phyloP scores from a whole-genome alignment of 2,113 vertebrate species.

The Oxyruncus cristatus region DNA sequence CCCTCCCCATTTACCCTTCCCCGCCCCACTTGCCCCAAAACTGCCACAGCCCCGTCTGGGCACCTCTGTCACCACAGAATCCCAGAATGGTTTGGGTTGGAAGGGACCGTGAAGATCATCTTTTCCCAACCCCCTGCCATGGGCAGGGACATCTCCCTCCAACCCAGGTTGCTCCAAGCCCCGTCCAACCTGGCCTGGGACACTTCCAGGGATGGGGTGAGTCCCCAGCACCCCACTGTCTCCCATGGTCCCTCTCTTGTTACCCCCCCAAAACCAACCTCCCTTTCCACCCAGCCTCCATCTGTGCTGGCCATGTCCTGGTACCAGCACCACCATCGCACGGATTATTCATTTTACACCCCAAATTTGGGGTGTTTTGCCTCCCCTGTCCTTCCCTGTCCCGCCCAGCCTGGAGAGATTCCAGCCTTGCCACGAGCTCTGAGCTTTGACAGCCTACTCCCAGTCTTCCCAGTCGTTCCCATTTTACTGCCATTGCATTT shows the following conservation, averaged over 20 bases:
- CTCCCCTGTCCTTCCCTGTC: background rate
- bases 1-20: background rate
- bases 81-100: background rate
- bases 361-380: background rate
- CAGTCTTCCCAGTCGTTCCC: background rate
- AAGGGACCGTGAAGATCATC: background rate
- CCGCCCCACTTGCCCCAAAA: background rate
- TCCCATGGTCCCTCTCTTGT: background rate
- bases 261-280: accelerated
- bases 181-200: background rate
- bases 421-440: background rate
- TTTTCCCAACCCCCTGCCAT: background rate
- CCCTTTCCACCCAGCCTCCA: background rate
- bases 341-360: accelerated
- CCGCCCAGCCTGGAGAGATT: accelerated
- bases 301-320: background rate
- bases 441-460: accelerated
- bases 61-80: background rate
- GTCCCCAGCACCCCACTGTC: background rate
- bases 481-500: accelerated
- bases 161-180: background rate
- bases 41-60: background rate
- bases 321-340: background rate
- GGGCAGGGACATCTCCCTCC: background rate
- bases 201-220: background rate